These are phyloP conservation scores for Bursaphelenchus okinawaensis DNA, from an alignment of 2,888 invertebrate genomes.

Conservation along the genomic window DNA sequence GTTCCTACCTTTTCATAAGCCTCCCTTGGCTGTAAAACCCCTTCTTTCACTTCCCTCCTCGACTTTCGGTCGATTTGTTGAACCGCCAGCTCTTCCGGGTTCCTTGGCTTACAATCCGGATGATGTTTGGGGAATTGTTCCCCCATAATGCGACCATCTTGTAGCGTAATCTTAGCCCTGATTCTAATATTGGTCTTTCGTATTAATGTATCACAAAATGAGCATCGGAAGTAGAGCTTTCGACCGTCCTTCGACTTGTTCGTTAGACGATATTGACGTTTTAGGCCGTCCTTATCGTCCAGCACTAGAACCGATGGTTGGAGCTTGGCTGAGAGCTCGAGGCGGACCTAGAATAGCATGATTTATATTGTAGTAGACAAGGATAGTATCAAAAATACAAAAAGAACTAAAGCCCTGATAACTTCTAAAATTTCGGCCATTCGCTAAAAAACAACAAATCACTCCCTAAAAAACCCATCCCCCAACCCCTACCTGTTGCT, in stretches of 20 bases:
- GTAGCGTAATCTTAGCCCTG: conserved; percentile 22
- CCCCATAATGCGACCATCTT: conserved; percentile 24
- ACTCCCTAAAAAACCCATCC: neutral
- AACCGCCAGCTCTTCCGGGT: conserved; percentile 20
- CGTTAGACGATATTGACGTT: conserved; percentile 28
- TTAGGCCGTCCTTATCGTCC: conserved; percentile 28
- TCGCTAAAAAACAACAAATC: neutral
- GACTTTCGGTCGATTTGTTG: conserved; percentile 31
- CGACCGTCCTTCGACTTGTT: conserved; percentile 27
- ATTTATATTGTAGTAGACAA: neutral
- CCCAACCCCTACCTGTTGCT: neutral
- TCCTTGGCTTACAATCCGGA: conserved; percentile 24
- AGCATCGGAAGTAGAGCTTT: conserved; percentile 31
- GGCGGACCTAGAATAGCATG: conserved; percentile 7
- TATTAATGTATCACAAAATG: conserved; percentile 27
- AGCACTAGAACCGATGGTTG: conserved; percentile 28
- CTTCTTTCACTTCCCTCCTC: conserved; percentile 31
- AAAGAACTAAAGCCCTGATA: neutral
- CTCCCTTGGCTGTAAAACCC: conserved; percentile 25
- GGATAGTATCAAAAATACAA: neutral
- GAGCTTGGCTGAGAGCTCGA: conserved; percentile 28
- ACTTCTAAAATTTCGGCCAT: neutral
- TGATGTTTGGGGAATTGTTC: conserved; percentile 19
- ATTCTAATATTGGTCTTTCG: conserved; percentile 7
- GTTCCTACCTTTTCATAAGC: conserved; percentile 35